Conservation (phyloP, 2,113 vertebrate species). For the Ammospiza nelsoni region DNA sequence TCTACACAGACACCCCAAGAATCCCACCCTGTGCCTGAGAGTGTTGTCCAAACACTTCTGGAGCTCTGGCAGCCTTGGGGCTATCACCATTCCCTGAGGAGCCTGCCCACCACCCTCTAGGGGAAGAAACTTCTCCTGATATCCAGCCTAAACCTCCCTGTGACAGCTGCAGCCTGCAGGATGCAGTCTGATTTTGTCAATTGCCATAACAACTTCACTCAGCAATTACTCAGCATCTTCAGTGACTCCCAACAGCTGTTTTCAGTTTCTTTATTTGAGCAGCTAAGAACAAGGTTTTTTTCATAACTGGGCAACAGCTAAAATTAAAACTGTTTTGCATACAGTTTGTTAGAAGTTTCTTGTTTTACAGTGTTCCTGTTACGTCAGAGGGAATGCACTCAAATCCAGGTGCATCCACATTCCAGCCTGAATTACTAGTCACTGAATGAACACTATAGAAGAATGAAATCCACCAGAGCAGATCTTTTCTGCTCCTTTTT, state of each 20-base stretch:
- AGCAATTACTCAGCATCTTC: neutral
- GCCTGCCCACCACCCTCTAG: neutral
- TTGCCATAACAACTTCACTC: neutral
- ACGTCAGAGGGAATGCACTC: neutral
- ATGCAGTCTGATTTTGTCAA: neutral
- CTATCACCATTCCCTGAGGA: neutral
- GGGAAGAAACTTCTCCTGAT: neutral
- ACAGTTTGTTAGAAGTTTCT: neutral
- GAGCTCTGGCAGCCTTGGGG: neutral
- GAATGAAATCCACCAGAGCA: neutral
- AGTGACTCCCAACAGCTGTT: neutral
- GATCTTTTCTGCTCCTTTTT: neutral
- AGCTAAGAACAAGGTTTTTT: neutral
- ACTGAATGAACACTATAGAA: neutral
- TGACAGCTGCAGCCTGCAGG: neutral
- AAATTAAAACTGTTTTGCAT: neutral
- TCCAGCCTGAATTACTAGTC: neutral
- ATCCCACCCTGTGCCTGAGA: neutral
- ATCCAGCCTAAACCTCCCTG: neutral
- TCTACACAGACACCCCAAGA: neutral
- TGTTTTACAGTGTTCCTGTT: neutral
- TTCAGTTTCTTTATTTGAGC: neutral
- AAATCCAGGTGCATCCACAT: neutral
- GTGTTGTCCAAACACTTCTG: fast-evolving
- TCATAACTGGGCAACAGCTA: neutral